These are phyloP conservation scores for Oplegnathus fasciatus DNA, from an alignment of 2,113 vertebrate genomes.

Conservation along the genomic window DNA sequence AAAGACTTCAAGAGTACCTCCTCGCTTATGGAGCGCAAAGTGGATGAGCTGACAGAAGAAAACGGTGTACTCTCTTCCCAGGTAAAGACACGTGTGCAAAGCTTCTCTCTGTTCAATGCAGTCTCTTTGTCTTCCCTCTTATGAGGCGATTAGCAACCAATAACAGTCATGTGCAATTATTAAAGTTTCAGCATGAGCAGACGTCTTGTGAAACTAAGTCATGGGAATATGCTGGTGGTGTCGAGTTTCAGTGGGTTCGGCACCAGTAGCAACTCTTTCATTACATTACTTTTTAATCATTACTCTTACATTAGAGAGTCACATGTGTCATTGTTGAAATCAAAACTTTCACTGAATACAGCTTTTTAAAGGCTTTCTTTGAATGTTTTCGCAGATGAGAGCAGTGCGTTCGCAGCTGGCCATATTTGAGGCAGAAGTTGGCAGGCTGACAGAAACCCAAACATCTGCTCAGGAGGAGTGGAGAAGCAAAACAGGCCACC, in stretches of 20 bases:
- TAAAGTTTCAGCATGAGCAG: neutral
- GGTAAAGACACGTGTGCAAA: constrained; percentile 74
- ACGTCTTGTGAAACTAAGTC: neutral
- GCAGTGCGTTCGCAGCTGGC: constrained; percentile 85
- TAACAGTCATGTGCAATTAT: neutral
- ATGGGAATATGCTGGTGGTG: neutral
- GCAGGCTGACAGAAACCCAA: constrained; percentile 85
- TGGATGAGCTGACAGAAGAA: constrained; percentile 89
- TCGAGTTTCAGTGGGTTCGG: neutral
- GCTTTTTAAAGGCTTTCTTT: neutral
- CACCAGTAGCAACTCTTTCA: neutral
- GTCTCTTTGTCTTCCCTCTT: neutral
- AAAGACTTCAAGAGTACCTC: constrained; percentile 89
- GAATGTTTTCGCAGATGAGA: constrained; percentile 82
- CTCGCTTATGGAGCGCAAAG: constrained; percentile 90
- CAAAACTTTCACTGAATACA: neutral
- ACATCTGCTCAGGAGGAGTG: constrained; percentile 80
- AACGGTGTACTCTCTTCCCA: constrained; percentile 91
- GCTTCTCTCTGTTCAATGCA: neutral
- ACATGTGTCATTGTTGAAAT: neutral
- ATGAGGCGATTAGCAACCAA: neutral
- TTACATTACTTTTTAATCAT: too few relatives aligned
- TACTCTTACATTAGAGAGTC: too few relatives aligned
- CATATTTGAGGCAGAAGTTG: constrained; percentile 86
- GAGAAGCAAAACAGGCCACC: constrained; percentile 69